Conservation (phyloP, 2,797 vertebrate species). For the Acipenser oxyrinchus region DNA sequence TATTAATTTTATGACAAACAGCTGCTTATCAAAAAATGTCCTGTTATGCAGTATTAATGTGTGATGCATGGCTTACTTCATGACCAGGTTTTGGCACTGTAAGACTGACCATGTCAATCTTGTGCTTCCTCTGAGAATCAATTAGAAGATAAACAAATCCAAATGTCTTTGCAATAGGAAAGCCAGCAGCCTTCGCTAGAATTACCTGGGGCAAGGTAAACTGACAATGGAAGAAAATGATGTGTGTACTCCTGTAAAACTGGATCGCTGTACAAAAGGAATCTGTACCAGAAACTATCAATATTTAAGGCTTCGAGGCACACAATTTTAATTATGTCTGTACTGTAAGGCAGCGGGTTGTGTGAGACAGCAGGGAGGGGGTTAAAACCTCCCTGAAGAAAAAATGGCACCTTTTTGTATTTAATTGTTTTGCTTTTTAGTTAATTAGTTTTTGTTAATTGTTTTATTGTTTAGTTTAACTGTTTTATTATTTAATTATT, state of each 20-base stretch:
- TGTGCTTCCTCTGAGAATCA: constrained; percentile 71
- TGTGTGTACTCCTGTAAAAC: constrained; percentile 31
- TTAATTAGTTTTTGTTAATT: too few species aligned
- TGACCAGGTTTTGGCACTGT: constrained; percentile 56
- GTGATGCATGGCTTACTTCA: constrained; percentile 44
- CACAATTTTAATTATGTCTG: constrained; percentile 24
- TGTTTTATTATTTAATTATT: too few species aligned
- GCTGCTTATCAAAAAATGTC: constrained; percentile 53
- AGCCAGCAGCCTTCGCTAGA: constrained; percentile 56
- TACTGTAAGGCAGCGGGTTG: too few species aligned
- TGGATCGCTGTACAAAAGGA: constrained; percentile 31
- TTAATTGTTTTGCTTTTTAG: too few species aligned
- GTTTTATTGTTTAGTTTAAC: too few species aligned
- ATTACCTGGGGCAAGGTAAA: constrained; percentile 75
- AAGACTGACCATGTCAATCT: constrained; percentile 59
- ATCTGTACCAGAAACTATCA: constrained; percentile 25
- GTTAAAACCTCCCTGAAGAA: too few species aligned
- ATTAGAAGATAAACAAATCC: constrained; percentile 76
- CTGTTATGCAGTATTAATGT: constrained; percentile 61
- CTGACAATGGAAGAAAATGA: constrained; percentile 52
- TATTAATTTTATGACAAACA: constrained; percentile 21
- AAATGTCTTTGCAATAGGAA: constrained; percentile 54
- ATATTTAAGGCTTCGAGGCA: constrained; percentile 26
- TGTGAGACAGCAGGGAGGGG: too few species aligned
- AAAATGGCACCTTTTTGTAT: too few species aligned